phyloP scores from a whole-genome alignment of 2,113 vertebrate genomes.

The Mungos mungo region DNA sequence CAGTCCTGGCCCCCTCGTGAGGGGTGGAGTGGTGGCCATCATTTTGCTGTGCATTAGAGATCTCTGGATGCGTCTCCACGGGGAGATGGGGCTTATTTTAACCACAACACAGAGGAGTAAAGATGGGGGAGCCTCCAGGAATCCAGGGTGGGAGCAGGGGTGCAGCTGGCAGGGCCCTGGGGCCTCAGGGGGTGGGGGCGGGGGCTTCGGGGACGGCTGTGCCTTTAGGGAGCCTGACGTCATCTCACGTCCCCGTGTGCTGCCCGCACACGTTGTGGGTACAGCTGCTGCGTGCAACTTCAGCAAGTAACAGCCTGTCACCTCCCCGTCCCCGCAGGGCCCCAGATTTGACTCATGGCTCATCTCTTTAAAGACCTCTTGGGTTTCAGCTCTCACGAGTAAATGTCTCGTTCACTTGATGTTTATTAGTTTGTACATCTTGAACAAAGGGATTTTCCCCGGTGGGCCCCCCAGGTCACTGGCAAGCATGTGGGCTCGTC shows the following conservation, averaged over 20 bases:
- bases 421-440: not conserved
- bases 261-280: too few relatives aligned
- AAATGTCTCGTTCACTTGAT: not conserved
- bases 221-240: fast-evolving
- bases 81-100: not conserved
- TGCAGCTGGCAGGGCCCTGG: not conserved
- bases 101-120: not conserved
- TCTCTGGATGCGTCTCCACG: not conserved
- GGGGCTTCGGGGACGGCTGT: fast-evolving
- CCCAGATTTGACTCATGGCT: not conserved
- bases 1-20: fast-evolving
- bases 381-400: not conserved
- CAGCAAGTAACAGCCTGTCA: not conserved
- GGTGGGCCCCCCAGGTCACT: fast-evolving
- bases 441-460: not conserved
- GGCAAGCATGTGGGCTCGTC: not conserved
- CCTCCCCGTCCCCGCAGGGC: not conserved
- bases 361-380: not conserved
- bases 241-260: fast-evolving
- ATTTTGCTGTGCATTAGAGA: not conserved
- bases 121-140: fast-evolving
- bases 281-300: not conserved
- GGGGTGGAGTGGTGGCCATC: fast-evolving
- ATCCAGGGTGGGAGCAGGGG: not conserved
- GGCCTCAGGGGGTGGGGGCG: too few relatives aligned